Conservation (phyloP, 2,113 vertebrate genomes). For the Nycticorax nycticorax region DNA sequence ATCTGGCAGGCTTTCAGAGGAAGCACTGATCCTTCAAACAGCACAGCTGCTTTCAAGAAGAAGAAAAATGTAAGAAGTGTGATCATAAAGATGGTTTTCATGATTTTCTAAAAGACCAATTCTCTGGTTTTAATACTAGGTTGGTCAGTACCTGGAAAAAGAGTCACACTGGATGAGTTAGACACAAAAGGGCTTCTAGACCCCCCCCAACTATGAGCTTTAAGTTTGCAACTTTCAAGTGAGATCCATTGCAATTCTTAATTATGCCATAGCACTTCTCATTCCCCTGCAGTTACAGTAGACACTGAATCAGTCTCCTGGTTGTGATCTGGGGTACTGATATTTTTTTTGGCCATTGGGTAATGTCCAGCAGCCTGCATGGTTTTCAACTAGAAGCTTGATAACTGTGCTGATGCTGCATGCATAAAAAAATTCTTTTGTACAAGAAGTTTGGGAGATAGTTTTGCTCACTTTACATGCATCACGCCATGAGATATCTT, state of each 20-base stretch:
- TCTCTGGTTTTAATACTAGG: background rate
- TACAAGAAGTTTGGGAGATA: background rate
- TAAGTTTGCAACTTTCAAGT: background rate
- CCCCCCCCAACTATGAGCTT: background rate
- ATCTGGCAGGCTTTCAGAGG: constrained; percentile 19
- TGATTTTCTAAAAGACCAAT: background rate
- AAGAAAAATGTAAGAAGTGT: background rate
- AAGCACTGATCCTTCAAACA: background rate
- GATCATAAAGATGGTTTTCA: background rate
- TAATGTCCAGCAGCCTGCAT: background rate
- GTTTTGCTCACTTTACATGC: background rate
- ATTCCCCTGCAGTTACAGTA: background rate
- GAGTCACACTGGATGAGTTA: background rate
- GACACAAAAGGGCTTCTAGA: background rate
- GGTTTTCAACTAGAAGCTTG: background rate
- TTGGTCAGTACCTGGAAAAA: background rate
- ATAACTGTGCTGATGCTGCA: background rate
- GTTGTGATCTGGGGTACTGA: background rate
- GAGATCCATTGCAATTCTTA: background rate
- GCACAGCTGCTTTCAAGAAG: background rate
- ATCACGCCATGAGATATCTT: background rate
- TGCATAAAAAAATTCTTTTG: background rate
- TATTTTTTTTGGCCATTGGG: background rate
- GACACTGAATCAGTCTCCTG: background rate
- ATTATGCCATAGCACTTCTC: background rate